These are phyloP conservation scores for Rhynchotus rufescens DNA, from an alignment of 2,797 vertebrate species.

Conservation along the genomic window DNA sequence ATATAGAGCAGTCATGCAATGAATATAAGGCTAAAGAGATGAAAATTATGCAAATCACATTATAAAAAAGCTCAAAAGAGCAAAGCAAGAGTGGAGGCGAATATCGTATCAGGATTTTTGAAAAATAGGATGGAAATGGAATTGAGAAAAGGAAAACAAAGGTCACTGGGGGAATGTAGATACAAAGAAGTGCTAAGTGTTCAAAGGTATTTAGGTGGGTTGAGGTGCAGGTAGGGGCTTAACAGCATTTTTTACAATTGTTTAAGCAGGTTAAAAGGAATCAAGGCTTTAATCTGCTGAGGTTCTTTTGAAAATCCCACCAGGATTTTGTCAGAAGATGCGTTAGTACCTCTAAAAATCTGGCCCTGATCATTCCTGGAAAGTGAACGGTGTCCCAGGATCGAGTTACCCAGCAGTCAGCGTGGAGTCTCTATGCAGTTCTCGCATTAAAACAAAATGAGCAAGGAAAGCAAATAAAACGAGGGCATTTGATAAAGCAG, in stretches of 20 bases:
- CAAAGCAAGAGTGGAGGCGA: neutral
- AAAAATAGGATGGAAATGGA: neutral
- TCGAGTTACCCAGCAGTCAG: neutral
- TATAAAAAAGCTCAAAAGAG: slow-evolving; percentile 4
- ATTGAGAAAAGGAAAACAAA: neutral
- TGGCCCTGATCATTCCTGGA: neutral
- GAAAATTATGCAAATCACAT: slow-evolving; percentile 8
- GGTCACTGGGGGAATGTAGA: neutral
- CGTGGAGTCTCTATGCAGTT: neutral
- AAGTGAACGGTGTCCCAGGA: slow-evolving; percentile 27
- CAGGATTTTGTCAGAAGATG: slow-evolving; percentile 4
- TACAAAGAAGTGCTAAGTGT: neutral
- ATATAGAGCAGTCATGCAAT: neutral
- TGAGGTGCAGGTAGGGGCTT: neutral
- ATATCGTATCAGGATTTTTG: neutral
- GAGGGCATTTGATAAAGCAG: slow-evolving; percentile 33
- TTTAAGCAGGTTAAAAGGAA: slow-evolving; percentile 30
- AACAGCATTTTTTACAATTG: slow-evolving; percentile 10
- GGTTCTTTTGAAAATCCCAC: slow-evolving; percentile 10
- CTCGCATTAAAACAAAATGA: slow-evolving; percentile 40
- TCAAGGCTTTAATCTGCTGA: slow-evolving; percentile 1
- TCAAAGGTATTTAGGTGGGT: neutral
- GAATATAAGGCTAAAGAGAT: neutral
- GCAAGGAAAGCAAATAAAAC: slow-evolving; percentile 33
- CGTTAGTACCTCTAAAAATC: slow-evolving; percentile 22